Evolutionary conservation across 2,888 invertebrate species (phyloP).

Genomic region (Apotomis betuletana): DNA sequence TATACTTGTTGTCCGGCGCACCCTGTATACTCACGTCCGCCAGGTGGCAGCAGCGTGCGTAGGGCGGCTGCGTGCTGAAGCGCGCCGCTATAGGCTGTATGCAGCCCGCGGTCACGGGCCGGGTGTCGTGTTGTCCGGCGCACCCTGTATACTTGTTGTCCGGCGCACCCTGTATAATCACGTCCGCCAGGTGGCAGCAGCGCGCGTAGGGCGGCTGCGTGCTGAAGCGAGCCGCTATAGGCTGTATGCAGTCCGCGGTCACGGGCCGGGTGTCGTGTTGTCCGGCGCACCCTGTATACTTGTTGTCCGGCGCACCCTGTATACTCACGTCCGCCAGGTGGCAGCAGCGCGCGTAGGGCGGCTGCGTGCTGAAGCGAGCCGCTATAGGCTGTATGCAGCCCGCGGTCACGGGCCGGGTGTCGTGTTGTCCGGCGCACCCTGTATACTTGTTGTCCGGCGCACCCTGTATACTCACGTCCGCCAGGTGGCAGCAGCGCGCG

Average conservation of each 20-base stretch:
- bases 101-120: slow-evolving; percentile 11
- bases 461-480: slow-evolving; percentile 65
- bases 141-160: too few relatives aligned
- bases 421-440: slow-evolving; percentile 45
- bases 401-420: not conserved
- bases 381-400: not conserved
- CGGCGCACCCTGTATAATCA: slow-evolving; percentile 41
- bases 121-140: slow-evolving; percentile 50
- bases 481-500: slow-evolving; percentile 73
- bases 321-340: not conserved
- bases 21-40: slow-evolving; percentile 28
- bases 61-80: not conserved
- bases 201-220: not conserved
- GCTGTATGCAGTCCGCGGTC: too few relatives aligned
- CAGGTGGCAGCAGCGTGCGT: not conserved
- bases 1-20: slow-evolving; percentile 62
- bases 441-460: slow-evolving; percentile 46
- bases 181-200: not conserved
- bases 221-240: too few relatives aligned
- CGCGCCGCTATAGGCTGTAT: not conserved
- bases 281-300: not conserved
- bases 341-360: not conserved
- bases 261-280: slow-evolving; percentile 50
- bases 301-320: not conserved
- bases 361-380: not conserved